Base-by-base conservation (phyloP, 2,888 invertebrate species). In the Pseudococcus jackbeardsleyi region DNA sequence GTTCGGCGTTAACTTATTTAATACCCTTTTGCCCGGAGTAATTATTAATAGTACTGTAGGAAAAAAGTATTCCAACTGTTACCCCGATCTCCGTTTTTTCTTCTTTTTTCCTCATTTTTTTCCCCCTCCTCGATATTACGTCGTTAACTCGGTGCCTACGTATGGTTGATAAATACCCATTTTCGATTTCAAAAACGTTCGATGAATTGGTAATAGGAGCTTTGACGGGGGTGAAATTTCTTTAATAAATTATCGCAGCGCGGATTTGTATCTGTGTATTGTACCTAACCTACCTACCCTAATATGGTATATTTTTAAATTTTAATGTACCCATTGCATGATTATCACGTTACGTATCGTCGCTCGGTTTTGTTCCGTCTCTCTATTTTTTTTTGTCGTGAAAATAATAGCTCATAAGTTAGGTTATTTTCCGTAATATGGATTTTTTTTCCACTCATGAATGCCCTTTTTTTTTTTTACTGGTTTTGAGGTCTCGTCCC, bases 1-100 rank as follows among this genome's bases (percentile, higher is more conserved):
- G 39, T 72, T 15, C 72, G 17, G 68, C 68, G 72, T 72, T 72
- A 72, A 72, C 72, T 72, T 72, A 72, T 72, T 72, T 72, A 72
- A 72, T 72, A 12, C 72, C 33, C 33, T 72, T 72, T 72, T 17
- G 17, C 72, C 33, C 17, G 9, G 0, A 72, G 15, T 33, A 72
- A 72, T 72, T 72, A 72, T 33, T 33, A 33, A 4, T 17, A 68
- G n/a, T 59, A 8, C 26, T 59, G n/a, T n/a, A 59, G n/a, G 22
- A 22, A 64, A 64, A 72, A 72, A 33, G 72, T 72, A 33, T 72
- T 33, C 15, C 17, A 15, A 72, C 39, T 72, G 33, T 33, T 2
- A 72, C 26, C 39, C 22, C 9, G 64, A 11, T 64, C 22, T 8
- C 6, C 54, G 22, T 59, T 64, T 3, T 19, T 6, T 64, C 22